Percentiles rank a stretch among this genome's conserved stretches.
phyloP scores from a whole-genome alignment of 1,140 invertebrate species.

The Stenopsyche tienmushanensis region DNA sequence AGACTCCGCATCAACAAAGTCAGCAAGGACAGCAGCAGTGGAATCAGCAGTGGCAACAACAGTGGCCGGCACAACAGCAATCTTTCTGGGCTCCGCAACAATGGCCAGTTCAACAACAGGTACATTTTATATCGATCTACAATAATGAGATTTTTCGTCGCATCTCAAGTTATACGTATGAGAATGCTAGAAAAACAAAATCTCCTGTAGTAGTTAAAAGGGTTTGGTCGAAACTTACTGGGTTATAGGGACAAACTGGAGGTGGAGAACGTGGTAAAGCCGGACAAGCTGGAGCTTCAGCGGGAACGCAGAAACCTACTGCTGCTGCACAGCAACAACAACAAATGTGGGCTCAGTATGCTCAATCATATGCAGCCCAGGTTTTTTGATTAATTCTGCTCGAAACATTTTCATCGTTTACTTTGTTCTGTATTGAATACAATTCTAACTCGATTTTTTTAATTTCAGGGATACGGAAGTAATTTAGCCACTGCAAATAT shows the following conservation, averaged over 20 bases:
- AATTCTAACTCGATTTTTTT: background rate
- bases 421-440: background rate
- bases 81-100: constrained; percentile 5
- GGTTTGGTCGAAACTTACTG: no score
- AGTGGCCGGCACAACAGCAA: constrained; percentile 12
- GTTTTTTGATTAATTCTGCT: constrained; percentile 13
- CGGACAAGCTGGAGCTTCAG: constrained; percentile 16
- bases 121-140: no score
- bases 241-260: background rate
- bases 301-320: constrained; percentile 12
- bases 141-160: no score
- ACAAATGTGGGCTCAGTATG: constrained; percentile 37
- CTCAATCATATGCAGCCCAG: constrained; percentile 30
- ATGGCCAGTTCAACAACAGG: constrained; percentile 8
- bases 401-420: background rate
- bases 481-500: constrained; percentile 1
- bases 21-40: constrained; percentile 14
- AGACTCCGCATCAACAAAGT: constrained; percentile 2
- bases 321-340: constrained; percentile 33
- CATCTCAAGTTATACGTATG: no score
- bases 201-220: background rate
- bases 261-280: background rate
- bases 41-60: constrained; percentile 14
- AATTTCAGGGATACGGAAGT: constrained; percentile 18
- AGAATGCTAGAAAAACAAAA: background rate